phyloP scores from a whole-genome alignment of 2,888 invertebrate genomes.

The Incurvaria masculella region DNA sequence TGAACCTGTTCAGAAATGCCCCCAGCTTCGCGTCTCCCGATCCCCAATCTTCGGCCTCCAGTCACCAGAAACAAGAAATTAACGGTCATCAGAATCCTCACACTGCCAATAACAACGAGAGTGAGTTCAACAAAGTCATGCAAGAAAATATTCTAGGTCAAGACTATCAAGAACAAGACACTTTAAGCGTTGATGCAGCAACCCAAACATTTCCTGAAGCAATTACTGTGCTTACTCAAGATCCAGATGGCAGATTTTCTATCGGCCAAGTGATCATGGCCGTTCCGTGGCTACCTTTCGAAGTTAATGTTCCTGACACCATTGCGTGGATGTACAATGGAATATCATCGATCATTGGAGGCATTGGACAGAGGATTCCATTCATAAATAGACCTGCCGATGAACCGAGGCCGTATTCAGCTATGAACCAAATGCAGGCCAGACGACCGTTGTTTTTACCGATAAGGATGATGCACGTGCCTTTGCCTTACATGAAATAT shows the following conservation, averaged over 20 bases:
- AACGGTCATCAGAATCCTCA: background rate
- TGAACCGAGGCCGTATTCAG: slow-evolving; percentile 8
- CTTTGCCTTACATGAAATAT: slow-evolving; percentile 15
- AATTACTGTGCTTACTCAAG: no score
- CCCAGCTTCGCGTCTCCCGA: no score
- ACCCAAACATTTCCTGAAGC: no score
- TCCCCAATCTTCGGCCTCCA: no score
- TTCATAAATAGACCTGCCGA: slow-evolving; percentile 23
- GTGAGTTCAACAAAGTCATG: no score
- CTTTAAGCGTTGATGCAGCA: no score
- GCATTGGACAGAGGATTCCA: slow-evolving; percentile 32
- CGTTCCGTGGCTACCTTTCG: slow-evolving; percentile 58
- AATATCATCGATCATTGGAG: slow-evolving; percentile 31
- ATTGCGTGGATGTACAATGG: slow-evolving; percentile 41
- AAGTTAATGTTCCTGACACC: slow-evolving; percentile 61
- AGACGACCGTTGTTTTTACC: slow-evolving; percentile 20
- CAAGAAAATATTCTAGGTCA: no score
- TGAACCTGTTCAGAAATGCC: no score
- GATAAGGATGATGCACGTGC: slow-evolving; percentile 27
- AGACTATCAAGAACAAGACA: no score
- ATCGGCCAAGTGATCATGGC: slow-evolving; percentile 48
- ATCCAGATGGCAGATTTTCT: slow-evolving; percentile 24
- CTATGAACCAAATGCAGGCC: slow-evolving; percentile 8
- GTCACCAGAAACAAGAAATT: no score
- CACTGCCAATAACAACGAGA: background rate